Conservation (phyloP, 1,140 invertebrate genomes). For the Drosophila subobscura region DNA sequence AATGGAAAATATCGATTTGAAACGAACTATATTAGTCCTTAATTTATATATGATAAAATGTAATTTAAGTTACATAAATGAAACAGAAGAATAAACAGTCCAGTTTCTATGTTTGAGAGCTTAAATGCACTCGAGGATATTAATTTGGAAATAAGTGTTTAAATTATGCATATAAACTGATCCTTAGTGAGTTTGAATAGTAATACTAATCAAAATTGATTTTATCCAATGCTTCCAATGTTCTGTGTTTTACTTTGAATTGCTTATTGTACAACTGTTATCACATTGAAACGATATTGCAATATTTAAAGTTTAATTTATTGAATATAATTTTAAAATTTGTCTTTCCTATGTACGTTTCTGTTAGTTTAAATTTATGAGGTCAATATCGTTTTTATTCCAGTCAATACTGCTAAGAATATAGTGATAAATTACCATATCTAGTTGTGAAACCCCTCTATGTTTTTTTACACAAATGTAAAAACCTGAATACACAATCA, state of each 20-base stretch:
- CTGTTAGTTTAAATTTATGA: no score
- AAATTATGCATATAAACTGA: neutral
- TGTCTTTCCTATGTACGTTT: neutral
- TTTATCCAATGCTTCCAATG: constrained; percentile 59
- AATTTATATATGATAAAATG: constrained; percentile 9
- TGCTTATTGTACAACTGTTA: constrained; percentile 25
- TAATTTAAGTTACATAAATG: neutral
- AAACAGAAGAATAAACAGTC: no score
- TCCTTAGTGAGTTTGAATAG: constrained; percentile 10
- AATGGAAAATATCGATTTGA: constrained; percentile 16
- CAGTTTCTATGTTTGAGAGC: no score
- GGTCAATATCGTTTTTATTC: constrained; percentile 1
- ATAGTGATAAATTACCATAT: neutral
- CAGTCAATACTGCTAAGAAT: constrained; percentile 4
- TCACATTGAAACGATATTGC: constrained; percentile 42
- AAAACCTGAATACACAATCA: no score
- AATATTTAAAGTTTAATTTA: constrained; percentile 48
- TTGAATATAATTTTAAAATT: constrained; percentile 6
- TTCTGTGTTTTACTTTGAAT: constrained; percentile 56
- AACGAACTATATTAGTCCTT: constrained; percentile 24
- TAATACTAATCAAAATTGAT: constrained; percentile 30
- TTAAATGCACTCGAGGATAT: neutral
- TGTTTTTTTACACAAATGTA: no score
- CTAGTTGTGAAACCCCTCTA: no score
- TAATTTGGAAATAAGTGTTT: neutral